Percentiles rank a stretch among this genome's conserved stretches.
These are phyloP conservation scores for Mobula hypostoma DNA, from an alignment of 2,113 vertebrate genomes.

Conservation along the genomic window DNA sequence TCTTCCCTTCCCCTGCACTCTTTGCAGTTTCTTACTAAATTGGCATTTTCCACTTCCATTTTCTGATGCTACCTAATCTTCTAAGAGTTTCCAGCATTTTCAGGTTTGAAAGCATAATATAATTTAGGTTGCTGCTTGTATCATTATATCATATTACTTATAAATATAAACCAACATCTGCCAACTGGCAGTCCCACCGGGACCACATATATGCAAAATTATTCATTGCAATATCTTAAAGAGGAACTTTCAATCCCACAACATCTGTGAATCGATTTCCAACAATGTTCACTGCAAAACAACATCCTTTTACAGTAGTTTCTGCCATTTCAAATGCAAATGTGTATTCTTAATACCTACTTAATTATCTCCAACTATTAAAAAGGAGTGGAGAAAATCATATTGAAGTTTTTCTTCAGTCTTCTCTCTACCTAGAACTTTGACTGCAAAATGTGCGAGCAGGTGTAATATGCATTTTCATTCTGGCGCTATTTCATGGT, in stretches of 20 bases:
- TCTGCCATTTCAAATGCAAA: background rate
- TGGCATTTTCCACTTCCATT: no score
- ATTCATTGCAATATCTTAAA: conserved; percentile 30
- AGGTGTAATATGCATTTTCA: no score
- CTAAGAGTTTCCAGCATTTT: background rate
- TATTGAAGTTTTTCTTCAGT: background rate
- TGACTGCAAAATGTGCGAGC: background rate
- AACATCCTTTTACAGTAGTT: background rate
- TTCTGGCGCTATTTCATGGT: background rate
- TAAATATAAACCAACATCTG: background rate
- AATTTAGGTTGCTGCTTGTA: background rate
- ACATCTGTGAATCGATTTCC: background rate
- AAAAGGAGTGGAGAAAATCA: no score
- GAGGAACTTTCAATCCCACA: background rate
- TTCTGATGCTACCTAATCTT: no score
- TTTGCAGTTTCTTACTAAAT: no score
- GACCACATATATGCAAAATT: background rate
- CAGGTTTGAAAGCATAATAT: background rate
- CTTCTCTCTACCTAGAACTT: background rate
- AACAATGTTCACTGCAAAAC: background rate
- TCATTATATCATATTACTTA: background rate
- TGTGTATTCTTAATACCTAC: background rate
- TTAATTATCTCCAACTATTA: background rate
- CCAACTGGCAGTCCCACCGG: background rate
- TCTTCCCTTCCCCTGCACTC: no score